Evolutionary conservation across 2,888 invertebrate species (phyloP).

Genomic region (Tyria jacobaeae): DNA sequence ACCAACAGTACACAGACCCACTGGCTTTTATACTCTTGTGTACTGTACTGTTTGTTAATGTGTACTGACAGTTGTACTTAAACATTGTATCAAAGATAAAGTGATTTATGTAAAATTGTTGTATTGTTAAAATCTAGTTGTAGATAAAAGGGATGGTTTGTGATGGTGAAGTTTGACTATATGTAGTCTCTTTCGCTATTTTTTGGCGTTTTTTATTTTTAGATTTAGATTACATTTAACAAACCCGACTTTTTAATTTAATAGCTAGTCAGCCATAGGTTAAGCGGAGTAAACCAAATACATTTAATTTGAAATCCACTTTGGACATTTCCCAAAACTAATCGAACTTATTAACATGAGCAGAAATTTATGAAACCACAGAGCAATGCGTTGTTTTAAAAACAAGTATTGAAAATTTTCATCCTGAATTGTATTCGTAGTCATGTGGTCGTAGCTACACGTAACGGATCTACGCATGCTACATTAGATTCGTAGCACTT

Average conservation of each 20-base stretch:
- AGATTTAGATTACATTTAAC: no score
- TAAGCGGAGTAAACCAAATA: not conserved
- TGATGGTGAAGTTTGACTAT: not conserved
- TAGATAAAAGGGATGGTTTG: not conserved
- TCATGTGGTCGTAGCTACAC: constrained; percentile 35
- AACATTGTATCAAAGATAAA: constrained; percentile 10
- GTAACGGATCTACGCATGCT: constrained; percentile 40
- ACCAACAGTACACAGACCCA: constrained; percentile 22
- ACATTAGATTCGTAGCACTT: constrained; percentile 37
- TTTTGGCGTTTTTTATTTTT: no score
- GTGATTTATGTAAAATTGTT: constrained; percentile 17
- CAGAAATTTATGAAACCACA: constrained; percentile 37
- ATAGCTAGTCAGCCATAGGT: no score
- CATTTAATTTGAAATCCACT: constrained; percentile 22
- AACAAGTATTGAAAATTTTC: constrained; percentile 25
- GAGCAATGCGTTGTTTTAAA: constrained; percentile 25
- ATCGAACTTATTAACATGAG: constrained; percentile 24
- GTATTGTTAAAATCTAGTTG: not conserved
- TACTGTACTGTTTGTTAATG: constrained; percentile 33
- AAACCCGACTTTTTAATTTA: no score
- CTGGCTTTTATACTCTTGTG: constrained; percentile 28
- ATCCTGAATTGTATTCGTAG: constrained; percentile 19
- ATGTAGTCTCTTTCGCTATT: no score
- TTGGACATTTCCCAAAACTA: constrained; percentile 23
- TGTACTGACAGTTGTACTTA: constrained; percentile 28